Conservation (phyloP, 2,888 invertebrate genomes). For the Elgonia sp. region DNA sequence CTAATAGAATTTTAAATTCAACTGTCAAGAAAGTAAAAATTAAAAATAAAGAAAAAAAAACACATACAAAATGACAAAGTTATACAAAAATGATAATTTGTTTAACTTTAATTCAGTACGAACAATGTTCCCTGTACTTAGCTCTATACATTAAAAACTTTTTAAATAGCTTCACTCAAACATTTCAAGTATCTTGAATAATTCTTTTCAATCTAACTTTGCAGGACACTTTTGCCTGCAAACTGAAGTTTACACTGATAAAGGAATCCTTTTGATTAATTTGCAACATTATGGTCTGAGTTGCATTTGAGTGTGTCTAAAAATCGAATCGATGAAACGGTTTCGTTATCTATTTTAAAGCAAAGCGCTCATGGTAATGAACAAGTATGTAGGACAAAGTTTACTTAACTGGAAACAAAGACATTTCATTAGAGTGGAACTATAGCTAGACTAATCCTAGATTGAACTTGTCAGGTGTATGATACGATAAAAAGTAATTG, state of each 20-base stretch:
- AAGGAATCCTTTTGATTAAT: slow-evolving; percentile 30
- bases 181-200: neutral
- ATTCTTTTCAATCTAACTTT: slow-evolving; percentile 4
- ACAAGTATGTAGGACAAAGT: slow-evolving; percentile 70
- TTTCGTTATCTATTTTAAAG: slow-evolving; percentile 67
- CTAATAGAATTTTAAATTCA: no score
- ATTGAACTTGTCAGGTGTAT: slow-evolving; percentile 39
- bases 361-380: slow-evolving; percentile 65
- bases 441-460: slow-evolving; percentile 56
- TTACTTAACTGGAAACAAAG: slow-evolving; percentile 67
- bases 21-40: no score
- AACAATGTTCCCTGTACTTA: neutral
- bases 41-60: no score
- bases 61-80: no score
- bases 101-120: neutral
- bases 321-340: slow-evolving; percentile 59
- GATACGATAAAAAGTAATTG: slow-evolving; percentile 35
- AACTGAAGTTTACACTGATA: slow-evolving; percentile 1
- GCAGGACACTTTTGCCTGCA: neutral
- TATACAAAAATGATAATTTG: neutral
- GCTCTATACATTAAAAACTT: neutral
- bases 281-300: slow-evolving; percentile 23
- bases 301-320: slow-evolving; percentile 54
- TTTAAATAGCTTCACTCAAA: neutral
- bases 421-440: slow-evolving; percentile 60